phyloP scores from a whole-genome alignment of 2,888 invertebrate species.

The Drosophila ezoana region DNA sequence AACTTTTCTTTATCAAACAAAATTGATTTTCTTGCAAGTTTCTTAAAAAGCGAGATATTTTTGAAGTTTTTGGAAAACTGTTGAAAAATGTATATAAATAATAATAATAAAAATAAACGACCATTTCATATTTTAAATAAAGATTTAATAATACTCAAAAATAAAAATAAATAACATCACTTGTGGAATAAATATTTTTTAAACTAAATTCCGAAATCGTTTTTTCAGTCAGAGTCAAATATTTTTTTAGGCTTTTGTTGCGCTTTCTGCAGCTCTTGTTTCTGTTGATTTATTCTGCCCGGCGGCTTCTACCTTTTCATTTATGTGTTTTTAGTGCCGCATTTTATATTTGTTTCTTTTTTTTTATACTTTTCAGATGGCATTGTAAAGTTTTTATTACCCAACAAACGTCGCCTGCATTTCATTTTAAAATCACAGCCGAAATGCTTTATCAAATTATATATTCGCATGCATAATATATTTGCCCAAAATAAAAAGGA shows the following conservation, averaged over 20 bases:
- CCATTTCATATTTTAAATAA: too few relatives aligned
- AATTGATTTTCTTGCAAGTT: too few relatives aligned
- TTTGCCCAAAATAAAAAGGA: constrained; percentile 27
- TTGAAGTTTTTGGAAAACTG: too few relatives aligned
- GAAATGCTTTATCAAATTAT: constrained; percentile 51
- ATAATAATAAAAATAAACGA: too few relatives aligned
- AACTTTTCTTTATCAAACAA: too few relatives aligned
- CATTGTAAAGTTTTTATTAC: constrained; percentile 43
- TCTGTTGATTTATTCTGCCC: constrained; percentile 4
- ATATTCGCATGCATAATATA: constrained; percentile 37
- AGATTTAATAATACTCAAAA: too few relatives aligned
- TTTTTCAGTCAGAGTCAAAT: not conserved
- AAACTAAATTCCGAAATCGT: not conserved
- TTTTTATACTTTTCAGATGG: constrained; percentile 26
- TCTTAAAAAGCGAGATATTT: too few relatives aligned
- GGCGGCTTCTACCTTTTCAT: constrained; percentile 11
- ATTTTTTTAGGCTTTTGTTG: constrained; percentile 10
- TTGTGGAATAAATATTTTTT: not conserved
- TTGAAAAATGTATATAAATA: too few relatives aligned
- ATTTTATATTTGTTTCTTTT: constrained; percentile 15
- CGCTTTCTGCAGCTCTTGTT: constrained; percentile 4
- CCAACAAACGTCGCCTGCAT: constrained; percentile 23
- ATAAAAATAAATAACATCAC: too few relatives aligned
- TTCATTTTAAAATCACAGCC: constrained; percentile 59
- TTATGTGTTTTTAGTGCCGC: constrained; percentile 7